phyloP scores from a whole-genome alignment of 2,888 invertebrate genomes.

The Orgyia antiqua region DNA sequence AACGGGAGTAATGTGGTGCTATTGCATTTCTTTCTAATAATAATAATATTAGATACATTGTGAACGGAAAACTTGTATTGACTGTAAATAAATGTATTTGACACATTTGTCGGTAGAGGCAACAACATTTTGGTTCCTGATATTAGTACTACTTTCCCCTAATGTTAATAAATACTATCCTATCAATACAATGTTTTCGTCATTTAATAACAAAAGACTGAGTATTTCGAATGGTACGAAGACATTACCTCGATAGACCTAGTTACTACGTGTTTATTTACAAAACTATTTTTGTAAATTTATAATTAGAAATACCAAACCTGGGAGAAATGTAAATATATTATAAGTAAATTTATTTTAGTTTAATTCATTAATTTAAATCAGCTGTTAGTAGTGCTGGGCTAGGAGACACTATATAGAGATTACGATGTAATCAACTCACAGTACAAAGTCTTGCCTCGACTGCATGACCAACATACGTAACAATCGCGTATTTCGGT shows the following conservation, averaged over 20 bases:
- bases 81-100: too few species aligned
- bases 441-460: conserved; percentile 39
- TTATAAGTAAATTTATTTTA: not conserved
- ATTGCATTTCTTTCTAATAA: conserved; percentile 22
- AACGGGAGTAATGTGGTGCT: conserved; percentile 18
- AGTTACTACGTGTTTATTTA: conserved; percentile 31
- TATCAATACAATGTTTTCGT: too few species aligned
- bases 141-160: too few species aligned
- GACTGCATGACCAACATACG: conserved; percentile 61
- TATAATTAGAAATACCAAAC: not conserved
- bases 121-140: too few species aligned
- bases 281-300: conserved; percentile 4
- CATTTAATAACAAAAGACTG: conserved; percentile 41
- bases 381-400: conserved; percentile 12
- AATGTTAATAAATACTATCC: too few species aligned
- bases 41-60: too few species aligned
- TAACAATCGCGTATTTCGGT: conserved; percentile 44
- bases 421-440: conserved; percentile 39
- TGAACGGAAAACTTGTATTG: too few species aligned
- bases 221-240: conserved; percentile 31
- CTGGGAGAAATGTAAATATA: not conserved
- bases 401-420: conserved; percentile 35
- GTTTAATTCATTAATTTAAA: not conserved
- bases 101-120: too few species aligned
- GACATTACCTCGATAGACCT: conserved; percentile 34